phyloP scores from a whole-genome alignment of 2,888 invertebrate genomes.

The Drosophila setosimentum region DNA sequence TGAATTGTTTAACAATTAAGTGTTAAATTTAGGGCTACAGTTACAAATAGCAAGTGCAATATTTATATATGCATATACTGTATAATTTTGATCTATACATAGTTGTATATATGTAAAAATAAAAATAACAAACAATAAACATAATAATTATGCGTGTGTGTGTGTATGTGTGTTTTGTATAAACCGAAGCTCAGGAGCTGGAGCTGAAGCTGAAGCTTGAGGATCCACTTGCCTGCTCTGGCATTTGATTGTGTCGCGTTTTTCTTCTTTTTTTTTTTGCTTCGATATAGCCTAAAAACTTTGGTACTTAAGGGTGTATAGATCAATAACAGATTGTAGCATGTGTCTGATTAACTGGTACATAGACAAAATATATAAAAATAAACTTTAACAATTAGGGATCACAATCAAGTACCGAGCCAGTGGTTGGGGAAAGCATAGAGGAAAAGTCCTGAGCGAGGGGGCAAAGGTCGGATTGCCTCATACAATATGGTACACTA shows the following conservation, averaged over 20 bases:
- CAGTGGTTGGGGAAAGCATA: neutral
- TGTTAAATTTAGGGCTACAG: slow-evolving; percentile 60
- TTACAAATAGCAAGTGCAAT: slow-evolving; percentile 55
- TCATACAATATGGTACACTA: slow-evolving; percentile 34
- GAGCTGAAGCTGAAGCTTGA: slow-evolving; percentile 5
- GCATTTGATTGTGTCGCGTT: slow-evolving; percentile 19
- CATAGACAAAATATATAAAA: slow-evolving; percentile 14
- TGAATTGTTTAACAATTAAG: slow-evolving; percentile 71
- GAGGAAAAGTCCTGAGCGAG: slow-evolving; percentile 11
- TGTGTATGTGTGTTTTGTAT: slow-evolving; percentile 4
- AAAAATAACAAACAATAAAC: slow-evolving; percentile 73
- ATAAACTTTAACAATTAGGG: slow-evolving; percentile 36
- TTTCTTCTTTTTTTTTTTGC: slow-evolving; percentile 13
- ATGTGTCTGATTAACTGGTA: slow-evolving; percentile 24
- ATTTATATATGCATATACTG: slow-evolving; percentile 51
- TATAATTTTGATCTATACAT: slow-evolving; percentile 49
- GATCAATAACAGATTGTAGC: slow-evolving; percentile 21
- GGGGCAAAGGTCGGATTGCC: neutral
- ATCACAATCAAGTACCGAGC: slow-evolving; percentile 44
- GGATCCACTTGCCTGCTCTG: slow-evolving; percentile 3
- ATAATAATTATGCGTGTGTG: slow-evolving; percentile 51
- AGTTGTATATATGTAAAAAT: slow-evolving; percentile 48
- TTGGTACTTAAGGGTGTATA: slow-evolving; percentile 45
- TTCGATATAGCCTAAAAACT: slow-evolving; percentile 36
- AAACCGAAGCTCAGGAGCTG: slow-evolving; percentile 4